Evolutionary conservation across 2,113 vertebrate species (phyloP), one percentile per base, ranked within the genome.

Genomic region (Spheniscus mendiculus): DNA sequence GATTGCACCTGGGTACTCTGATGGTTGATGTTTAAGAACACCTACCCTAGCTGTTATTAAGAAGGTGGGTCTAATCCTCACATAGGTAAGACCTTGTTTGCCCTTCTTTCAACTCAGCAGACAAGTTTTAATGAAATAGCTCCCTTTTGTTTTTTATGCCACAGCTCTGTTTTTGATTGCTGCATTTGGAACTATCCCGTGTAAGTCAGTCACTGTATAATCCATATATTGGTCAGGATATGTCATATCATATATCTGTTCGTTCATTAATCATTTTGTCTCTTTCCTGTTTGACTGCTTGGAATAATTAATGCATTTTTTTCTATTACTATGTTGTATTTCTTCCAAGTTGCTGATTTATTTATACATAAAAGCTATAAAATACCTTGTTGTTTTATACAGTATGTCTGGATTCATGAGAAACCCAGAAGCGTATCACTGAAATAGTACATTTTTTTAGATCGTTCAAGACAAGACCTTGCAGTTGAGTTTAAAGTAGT

Each of bases 51-150:
- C 84, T 92, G 12, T 94, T 97, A 94, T 86, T 95, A 93, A 83
- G 80, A 92, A 83, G 77, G 87, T 89, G 91, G 25, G 59, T 91
- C 67, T 86, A 88, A 91, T 96, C 62, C 65, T 94, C 44, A 58
- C 12, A 1, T 58, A 58, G 70, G n/a, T 72, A 82, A 61, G 84
- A 89, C 65, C 73, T 94, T 89, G 66, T 94, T 93, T 90, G 79
- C 83, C 80, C 89, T 97, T 96, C 71, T 36, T 93, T 95, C 83
- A 90, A 50, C 56, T 95, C 72, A 67, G 62, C 52, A 95, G 70
- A 36, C 12, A 76, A 72, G 27, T 94, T 89, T 94, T 96, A 96
- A 93, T 96, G 79, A 95, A 96, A 92, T 71, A 90, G 22, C 56
- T 88, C 47, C 63, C 25, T 84, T 71, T 90, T 59, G 61, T 61